Base-by-base conservation (phyloP, 2,113 vertebrate genomes). In the Serilophus lunatus region DNA sequence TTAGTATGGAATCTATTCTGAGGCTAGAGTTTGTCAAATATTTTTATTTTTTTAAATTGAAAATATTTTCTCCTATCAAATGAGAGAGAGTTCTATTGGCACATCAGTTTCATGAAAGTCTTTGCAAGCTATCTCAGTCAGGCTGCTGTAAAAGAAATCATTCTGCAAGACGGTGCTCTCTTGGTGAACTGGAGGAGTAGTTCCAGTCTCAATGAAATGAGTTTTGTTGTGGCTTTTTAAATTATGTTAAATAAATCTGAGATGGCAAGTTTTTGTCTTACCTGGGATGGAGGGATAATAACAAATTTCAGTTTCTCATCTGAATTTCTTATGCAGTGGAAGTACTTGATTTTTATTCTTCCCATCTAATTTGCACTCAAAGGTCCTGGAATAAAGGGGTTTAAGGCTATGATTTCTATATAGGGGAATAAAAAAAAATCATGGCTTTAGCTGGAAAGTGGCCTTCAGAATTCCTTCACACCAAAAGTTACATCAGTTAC, bases 321-420 rank as follows among this genome's bases (percentile, higher is more conserved):
- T 49, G 12, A 36, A 12, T 85, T 88, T 86, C 17, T 86, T 1
- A 5, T 83, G 42, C 25, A 54, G 1, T 75, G 44, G 25, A 54
- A 50, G 6, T 71, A 10, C 17, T 77, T 86, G 16, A 45, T 64
- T 90, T 87, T 76, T 84, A 23, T 44, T 81, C 42, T 49, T 53
- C 4, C 9, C 31, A 1, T 1, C 5, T 10, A 50, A 0, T n/a
- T 70, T 78, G 6, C 17, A 9, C 63, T 69, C 40, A 22, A 63
- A 74, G 13, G 20, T 38, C 16, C 20, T 86, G 24, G 12, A 59
- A 78, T 81, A 61, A 64, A 60, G 29, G 9, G 8, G 1, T 57
- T 68, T 64, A 79, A 50, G 25, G 38, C 54, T 82, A 3, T 75
- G 29, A 56, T 64, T 88, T 81, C 47, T 88, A 13, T 56, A 17